Percentiles rank a stretch among this genome's conserved stretches.
Evolutionary conservation across 1,140 invertebrate species (phyloP).

Genomic region (Trypoxylus dichotomus): DNA sequence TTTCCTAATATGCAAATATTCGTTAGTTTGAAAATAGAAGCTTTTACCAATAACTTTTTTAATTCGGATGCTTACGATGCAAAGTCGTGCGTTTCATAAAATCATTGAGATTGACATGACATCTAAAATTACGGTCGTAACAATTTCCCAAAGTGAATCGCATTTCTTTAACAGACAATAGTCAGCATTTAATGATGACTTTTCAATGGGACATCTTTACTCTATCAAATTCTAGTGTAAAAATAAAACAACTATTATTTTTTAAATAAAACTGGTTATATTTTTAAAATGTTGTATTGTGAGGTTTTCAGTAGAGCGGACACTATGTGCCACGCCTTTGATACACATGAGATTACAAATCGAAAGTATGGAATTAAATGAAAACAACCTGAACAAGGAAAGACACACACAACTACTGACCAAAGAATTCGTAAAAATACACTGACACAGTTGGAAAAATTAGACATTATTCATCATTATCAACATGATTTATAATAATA

Average conservation of each 20-base stretch:
- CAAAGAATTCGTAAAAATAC: constrained; percentile 51
- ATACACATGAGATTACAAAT: constrained; percentile 48
- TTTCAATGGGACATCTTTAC: no score
- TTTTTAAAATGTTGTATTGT: constrained; percentile 47
- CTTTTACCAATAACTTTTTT: no score
- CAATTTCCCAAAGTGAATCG: no score
- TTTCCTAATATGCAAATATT: no score
- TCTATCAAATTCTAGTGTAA: not conserved
- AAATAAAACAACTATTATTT: constrained; percentile 11
- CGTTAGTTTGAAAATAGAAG: no score
- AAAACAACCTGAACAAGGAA: constrained; percentile 46
- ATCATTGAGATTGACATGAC: no score
- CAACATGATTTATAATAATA: constrained; percentile 1
- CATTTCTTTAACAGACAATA: no score
- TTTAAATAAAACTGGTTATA: constrained; percentile 30
- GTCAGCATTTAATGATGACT: no score
- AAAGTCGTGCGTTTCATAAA: no score
- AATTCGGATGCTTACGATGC: no score
- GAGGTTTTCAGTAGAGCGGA: constrained; percentile 43
- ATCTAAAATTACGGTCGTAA: no score
- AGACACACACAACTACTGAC: constrained; percentile 50
- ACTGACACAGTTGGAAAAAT: constrained; percentile 44
- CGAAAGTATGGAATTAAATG: constrained; percentile 41
- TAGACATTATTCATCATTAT: not conserved
- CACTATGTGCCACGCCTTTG: constrained; percentile 37